phyloP scores from a whole-genome alignment of 2,888 invertebrate species.

The Hydriomena furcata region DNA sequence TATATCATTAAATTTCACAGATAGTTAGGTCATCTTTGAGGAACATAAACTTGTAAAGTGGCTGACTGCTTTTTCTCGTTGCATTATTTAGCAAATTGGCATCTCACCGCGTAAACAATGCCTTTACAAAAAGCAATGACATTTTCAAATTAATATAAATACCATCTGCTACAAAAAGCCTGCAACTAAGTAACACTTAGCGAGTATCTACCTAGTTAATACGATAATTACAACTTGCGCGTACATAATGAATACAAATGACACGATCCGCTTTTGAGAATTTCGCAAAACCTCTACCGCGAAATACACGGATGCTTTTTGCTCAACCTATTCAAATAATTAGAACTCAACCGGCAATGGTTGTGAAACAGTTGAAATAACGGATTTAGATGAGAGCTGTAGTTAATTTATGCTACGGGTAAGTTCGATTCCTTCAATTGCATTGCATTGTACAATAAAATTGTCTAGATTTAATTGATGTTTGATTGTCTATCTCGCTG shows the following conservation, averaged over 20 bases:
- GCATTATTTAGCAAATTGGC: background rate
- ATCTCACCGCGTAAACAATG: slow-evolving; percentile 20
- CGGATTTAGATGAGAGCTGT: slow-evolving; percentile 11
- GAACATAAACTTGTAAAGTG: too few relatives aligned
- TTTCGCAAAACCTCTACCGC: slow-evolving; percentile 4
- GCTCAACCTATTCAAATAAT: background rate
- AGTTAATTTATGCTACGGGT: slow-evolving; percentile 23
- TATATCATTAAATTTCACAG: too few relatives aligned
- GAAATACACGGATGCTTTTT: slow-evolving; percentile 13
- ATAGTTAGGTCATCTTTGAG: too few relatives aligned
- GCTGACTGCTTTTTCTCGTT: too few relatives aligned
- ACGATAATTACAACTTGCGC: slow-evolving; percentile 55
- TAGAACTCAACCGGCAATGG: slow-evolving; percentile 11
- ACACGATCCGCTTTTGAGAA: slow-evolving; percentile 33
- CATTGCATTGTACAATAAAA: slow-evolving; percentile 43
- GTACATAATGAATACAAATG: slow-evolving; percentile 59
- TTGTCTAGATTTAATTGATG: slow-evolving; percentile 31
- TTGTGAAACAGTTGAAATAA: background rate
- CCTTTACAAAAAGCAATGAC: slow-evolving; percentile 25
- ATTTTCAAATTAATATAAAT: slow-evolving; percentile 36
- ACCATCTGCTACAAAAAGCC: slow-evolving; percentile 46
- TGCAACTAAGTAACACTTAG: slow-evolving; percentile 42
- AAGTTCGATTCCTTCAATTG: slow-evolving; percentile 47
- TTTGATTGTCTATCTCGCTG: slow-evolving; percentile 11
- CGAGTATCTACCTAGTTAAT: slow-evolving; percentile 49